phyloP scores from a whole-genome alignment of 2,113 vertebrate species.

The Sus scrofa region DNA sequence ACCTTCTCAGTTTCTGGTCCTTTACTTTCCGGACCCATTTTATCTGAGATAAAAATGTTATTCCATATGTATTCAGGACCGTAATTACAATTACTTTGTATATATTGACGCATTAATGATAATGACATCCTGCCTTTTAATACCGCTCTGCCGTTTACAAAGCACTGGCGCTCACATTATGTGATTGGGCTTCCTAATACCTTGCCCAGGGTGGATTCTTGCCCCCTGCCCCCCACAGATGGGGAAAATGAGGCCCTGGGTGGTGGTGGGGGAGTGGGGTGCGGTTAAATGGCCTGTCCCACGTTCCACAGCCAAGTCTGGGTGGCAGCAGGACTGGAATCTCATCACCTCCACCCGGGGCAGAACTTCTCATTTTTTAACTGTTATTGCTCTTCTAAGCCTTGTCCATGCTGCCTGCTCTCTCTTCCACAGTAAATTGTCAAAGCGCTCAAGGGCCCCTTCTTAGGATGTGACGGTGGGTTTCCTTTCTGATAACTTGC shows the following conservation, averaged over 20 bases:
- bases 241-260: neutral
- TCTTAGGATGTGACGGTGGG: neutral
- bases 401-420: neutral
- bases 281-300: neutral
- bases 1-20: conserved; percentile 24
- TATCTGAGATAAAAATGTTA: conserved; percentile 30
- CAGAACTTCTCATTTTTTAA: neutral
- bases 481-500: neutral
- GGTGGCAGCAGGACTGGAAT: neutral
- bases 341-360: neutral
- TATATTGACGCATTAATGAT: conserved; percentile 1
- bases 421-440: neutral
- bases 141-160: neutral
- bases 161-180: neutral
- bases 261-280: too few species aligned
- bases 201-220: neutral
- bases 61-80: conserved; percentile 7
- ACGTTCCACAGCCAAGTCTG: fast-evolving
- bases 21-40: neutral
- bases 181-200: neutral
- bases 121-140: conserved; percentile 10
- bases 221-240: neutral
- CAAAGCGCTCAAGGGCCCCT: neutral
- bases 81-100: neutral
- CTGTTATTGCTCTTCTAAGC: neutral